Conservation (phyloP, 2,113 vertebrate species). For the Oreotrochilus melanogaster region DNA sequence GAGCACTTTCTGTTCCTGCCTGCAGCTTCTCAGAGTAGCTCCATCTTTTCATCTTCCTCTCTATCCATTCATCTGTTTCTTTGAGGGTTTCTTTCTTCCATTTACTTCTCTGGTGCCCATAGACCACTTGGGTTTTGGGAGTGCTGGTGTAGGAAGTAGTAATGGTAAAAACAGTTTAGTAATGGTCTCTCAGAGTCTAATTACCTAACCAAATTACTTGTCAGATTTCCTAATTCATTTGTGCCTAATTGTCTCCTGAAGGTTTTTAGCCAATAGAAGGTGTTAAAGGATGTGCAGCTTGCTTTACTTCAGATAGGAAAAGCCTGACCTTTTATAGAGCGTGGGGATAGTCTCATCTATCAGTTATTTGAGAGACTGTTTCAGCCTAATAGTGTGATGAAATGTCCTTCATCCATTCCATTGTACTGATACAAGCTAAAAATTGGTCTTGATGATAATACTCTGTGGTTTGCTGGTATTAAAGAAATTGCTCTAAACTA, state of each 20-base stretch:
- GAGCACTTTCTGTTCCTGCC: background rate
- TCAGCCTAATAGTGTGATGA: background rate
- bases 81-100: background rate
- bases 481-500: background rate
- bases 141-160: background rate
- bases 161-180: background rate
- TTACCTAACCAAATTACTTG: background rate
- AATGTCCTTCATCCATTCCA: background rate
- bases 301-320: background rate
- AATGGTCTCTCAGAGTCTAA: background rate
- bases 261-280: background rate
- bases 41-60: background rate
- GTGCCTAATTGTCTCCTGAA: background rate
- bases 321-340: background rate
- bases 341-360: background rate
- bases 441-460: background rate
- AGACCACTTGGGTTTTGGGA: background rate
- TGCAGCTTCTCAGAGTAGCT: background rate
- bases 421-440: background rate
- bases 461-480: background rate
- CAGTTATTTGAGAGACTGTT: background rate
- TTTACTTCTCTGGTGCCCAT: background rate
- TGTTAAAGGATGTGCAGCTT: background rate
- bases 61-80: background rate
- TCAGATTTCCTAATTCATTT: background rate